These are phyloP conservation scores for Paraescarpia echinospica DNA, from an alignment of 1,140 invertebrate species.

Conservation along the genomic window DNA sequence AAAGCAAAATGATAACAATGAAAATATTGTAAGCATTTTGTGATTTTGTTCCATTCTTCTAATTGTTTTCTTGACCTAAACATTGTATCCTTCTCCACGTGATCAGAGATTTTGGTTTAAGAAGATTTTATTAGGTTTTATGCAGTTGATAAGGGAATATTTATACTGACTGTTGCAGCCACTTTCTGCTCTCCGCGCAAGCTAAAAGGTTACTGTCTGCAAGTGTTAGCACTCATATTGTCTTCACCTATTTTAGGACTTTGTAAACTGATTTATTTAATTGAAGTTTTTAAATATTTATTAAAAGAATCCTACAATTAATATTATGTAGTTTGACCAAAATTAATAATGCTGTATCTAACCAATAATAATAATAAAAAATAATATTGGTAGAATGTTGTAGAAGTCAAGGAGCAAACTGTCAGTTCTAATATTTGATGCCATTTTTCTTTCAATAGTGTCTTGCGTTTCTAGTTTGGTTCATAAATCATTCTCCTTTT, in stretches of 20 bases:
- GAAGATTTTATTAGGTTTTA: not conserved
- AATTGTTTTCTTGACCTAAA: not conserved
- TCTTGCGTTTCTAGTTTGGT: not conserved
- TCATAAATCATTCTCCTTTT: not conserved
- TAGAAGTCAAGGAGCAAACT: not conserved
- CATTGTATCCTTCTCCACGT: not conserved
- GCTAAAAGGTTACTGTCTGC: not conserved
- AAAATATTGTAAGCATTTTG: not conserved
- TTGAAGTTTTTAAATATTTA: not conserved
- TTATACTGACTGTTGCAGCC: not conserved
- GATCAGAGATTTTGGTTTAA: not conserved
- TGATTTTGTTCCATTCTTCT: not conserved
- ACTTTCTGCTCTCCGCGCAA: not conserved
- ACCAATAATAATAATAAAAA: too few relatives aligned
- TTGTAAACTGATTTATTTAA: not conserved
- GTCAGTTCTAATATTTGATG: not conserved
- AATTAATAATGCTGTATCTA: too few relatives aligned
- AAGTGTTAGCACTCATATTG: not conserved
- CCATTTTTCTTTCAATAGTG: not conserved
- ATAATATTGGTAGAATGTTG: too few relatives aligned
- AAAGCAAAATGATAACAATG: not conserved
- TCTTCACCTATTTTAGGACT: not conserved
- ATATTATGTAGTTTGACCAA: too few relatives aligned
- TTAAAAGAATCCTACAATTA: too few relatives aligned
- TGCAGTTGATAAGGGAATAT: not conserved